phyloP scores from a whole-genome alignment of 2,113 vertebrate species.

The Tyto alba region DNA sequence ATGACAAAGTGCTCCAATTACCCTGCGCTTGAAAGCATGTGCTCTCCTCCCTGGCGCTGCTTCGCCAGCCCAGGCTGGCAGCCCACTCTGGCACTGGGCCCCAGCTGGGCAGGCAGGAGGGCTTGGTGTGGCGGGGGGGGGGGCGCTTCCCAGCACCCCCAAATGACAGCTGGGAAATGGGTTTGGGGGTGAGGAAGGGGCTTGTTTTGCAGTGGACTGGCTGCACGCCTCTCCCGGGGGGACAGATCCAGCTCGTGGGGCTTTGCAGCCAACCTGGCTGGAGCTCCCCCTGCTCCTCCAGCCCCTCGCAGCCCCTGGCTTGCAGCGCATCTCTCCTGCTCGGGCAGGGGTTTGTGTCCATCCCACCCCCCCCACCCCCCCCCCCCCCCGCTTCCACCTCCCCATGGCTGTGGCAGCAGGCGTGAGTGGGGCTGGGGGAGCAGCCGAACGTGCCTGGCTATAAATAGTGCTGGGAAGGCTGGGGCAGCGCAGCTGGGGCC shows the following conservation, averaged over 20 bases:
- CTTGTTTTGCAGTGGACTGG: fast-evolving
- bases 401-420: not conserved
- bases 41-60: not conserved
- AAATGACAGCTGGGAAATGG: not conserved
- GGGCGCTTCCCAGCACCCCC: not conserved
- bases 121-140: fast-evolving
- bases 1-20: constrained; percentile 80
- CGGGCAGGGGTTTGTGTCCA: not conserved
- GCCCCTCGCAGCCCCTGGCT: too few relatives aligned
- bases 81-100: not conserved
- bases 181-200: not conserved
- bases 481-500: not conserved
- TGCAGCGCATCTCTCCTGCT: too few relatives aligned
- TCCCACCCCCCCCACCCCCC: not conserved
- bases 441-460: not conserved
- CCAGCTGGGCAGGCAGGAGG: not conserved
- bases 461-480: not conserved
- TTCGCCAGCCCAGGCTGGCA: not conserved
- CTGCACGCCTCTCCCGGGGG: fast-evolving
- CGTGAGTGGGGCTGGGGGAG: not conserved
- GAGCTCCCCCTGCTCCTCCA: fast-evolving
- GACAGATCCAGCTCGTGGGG: fast-evolving
- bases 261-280: fast-evolving
- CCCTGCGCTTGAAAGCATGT: not conserved
- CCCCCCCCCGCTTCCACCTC: too few relatives aligned